phyloP scores from a whole-genome alignment of 2,797 vertebrate genomes.

The Anas bahamensis region DNA sequence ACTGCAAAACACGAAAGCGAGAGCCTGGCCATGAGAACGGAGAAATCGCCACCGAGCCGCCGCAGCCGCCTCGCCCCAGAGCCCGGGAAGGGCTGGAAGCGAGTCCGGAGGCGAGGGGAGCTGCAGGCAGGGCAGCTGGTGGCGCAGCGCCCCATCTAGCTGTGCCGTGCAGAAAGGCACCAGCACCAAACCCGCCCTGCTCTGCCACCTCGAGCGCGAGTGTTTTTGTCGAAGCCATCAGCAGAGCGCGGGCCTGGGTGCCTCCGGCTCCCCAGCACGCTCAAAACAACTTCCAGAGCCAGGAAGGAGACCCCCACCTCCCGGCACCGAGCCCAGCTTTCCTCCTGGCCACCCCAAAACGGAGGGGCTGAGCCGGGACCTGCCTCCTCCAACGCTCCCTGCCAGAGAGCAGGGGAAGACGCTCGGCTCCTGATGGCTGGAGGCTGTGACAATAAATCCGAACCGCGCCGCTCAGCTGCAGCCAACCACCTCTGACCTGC shows the following conservation, averaged over 20 bases:
- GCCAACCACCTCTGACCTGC: background rate
- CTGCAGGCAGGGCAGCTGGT: background rate
- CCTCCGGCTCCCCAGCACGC: accelerated
- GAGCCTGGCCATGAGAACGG: background rate
- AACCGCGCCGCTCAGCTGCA: too few relatives aligned
- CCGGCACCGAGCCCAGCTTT: background rate
- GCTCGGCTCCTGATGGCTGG: too few relatives aligned
- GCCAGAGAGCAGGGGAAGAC: background rate
- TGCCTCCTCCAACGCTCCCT: background rate
- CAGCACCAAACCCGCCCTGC: too few relatives aligned
- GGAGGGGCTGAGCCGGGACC: background rate
- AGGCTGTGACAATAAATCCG: background rate
- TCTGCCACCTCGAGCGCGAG: background rate
- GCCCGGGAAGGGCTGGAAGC: too few relatives aligned
- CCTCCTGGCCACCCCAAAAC: background rate
- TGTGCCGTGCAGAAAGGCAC: background rate
- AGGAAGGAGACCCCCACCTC: background rate
- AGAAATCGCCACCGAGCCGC: background rate
- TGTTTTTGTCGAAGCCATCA: accelerated
- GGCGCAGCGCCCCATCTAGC: background rate
- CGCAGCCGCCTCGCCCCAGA: too few relatives aligned
- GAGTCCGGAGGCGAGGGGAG: background rate
- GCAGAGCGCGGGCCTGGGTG: background rate
- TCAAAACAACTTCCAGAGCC: background rate
- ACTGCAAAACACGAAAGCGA: slow-evolving; percentile 78